Conservation (phyloP, 2,797 vertebrate genomes). For the Delichon dasypus region DNA sequence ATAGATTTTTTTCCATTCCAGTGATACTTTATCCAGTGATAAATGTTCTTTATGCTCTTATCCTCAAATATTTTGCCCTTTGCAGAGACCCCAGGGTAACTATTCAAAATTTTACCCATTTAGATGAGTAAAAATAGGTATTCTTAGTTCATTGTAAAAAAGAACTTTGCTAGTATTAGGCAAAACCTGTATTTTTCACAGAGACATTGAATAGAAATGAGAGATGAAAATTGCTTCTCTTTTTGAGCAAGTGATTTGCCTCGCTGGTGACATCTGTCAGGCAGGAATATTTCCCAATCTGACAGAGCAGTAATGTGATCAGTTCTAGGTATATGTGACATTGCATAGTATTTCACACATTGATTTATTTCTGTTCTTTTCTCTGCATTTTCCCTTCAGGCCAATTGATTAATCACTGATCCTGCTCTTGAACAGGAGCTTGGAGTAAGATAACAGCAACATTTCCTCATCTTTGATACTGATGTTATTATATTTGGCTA, state of each 20-base stretch:
- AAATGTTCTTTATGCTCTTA: background rate
- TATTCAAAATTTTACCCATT: conserved; percentile 4
- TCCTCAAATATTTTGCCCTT: conserved; percentile 9
- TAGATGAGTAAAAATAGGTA: background rate
- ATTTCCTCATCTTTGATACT: background rate
- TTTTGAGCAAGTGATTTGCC: conserved; percentile 28
- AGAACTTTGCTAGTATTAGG: background rate
- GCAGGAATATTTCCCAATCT: conserved; percentile 26
- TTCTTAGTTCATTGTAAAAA: background rate
- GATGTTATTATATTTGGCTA: background rate
- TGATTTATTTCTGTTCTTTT: conserved; percentile 58
- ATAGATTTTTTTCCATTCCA: background rate
- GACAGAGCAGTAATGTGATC: conserved; percentile 37
- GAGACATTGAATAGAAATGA: background rate
- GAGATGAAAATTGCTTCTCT: background rate
- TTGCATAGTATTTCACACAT: conserved; percentile 28
- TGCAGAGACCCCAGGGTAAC: background rate
- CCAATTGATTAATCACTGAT: conserved; percentile 62
- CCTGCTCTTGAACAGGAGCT: background rate
- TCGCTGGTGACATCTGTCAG: conserved; percentile 34
- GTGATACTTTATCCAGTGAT: background rate
- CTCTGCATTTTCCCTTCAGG: conserved; percentile 27
- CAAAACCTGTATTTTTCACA: background rate
- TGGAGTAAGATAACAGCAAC: conserved; percentile 24
- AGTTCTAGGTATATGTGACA: conserved; percentile 31